Conservation (phyloP, 1,140 invertebrate species). For the Hylaeus volcanicus region DNA sequence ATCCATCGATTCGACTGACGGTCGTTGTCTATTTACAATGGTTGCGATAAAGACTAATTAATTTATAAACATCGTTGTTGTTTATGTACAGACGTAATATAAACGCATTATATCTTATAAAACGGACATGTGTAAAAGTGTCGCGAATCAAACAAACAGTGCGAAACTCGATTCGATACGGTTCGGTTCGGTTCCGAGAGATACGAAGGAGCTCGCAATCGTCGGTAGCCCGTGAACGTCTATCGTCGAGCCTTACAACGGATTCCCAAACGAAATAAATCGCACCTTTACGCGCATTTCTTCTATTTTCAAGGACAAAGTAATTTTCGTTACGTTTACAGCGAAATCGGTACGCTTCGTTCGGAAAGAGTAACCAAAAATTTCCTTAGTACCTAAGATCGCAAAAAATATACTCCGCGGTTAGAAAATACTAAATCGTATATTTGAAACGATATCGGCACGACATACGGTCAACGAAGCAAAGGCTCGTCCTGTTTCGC, state of each 20-base stretch:
- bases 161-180: background rate
- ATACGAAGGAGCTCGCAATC: slow-evolving; percentile 2
- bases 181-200: slow-evolving; percentile 17
- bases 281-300: slow-evolving; percentile 35
- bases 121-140: slow-evolving; percentile 56
- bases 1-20: slow-evolving; percentile 29
- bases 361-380: slow-evolving; percentile 6
- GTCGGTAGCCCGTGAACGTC: slow-evolving; percentile 18
- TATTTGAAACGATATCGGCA: slow-evolving; percentile 10
- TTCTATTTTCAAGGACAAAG: slow-evolving; percentile 18
- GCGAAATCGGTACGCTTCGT: background rate
- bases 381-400: slow-evolving; percentile 19
- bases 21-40: slow-evolving; percentile 51
- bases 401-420: slow-evolving; percentile 20
- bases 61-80: slow-evolving; percentile 58
- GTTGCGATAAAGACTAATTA: slow-evolving; percentile 52
- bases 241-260: slow-evolving; percentile 1
- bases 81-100: slow-evolving; percentile 55
- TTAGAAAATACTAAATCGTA: slow-evolving; percentile 1
- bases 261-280: slow-evolving; percentile 21
- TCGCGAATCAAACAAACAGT: slow-evolving; percentile 46
- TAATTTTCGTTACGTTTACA: background rate
- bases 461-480: background rate
- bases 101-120: slow-evolving; percentile 54
- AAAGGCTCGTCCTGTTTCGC: background rate